phyloP scores from a whole-genome alignment of 2,888 invertebrate genomes.

The Melanargia galathea region DNA sequence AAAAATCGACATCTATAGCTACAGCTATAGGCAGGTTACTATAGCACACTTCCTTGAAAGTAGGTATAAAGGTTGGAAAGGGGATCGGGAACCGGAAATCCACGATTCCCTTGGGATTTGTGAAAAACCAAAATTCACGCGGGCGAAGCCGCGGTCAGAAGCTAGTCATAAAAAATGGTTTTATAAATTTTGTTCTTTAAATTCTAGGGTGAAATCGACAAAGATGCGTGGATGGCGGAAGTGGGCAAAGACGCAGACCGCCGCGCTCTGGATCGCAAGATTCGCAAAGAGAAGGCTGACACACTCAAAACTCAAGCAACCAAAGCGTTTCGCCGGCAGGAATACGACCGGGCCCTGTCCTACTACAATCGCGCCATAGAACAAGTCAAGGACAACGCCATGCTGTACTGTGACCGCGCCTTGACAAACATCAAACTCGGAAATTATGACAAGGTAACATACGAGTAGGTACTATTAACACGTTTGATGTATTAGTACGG shows the following conservation, averaged over 20 bases:
- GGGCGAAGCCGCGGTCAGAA: no score
- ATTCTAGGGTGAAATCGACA: slow-evolving; percentile 70
- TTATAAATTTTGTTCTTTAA: not conserved
- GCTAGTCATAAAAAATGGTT: no score
- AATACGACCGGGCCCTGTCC: slow-evolving; percentile 88
- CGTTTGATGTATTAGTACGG: not conserved
- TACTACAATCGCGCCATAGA: slow-evolving; percentile 89
- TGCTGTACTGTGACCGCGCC: slow-evolving; percentile 90
- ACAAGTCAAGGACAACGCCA: slow-evolving; percentile 87
- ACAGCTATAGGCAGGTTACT: no score
- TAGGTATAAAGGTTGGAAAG: no score
- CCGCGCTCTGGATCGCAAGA: slow-evolving; percentile 84
- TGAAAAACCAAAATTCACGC: no score
- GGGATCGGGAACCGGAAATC: no score
- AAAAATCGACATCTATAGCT: no score
- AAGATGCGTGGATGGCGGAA: slow-evolving; percentile 88
- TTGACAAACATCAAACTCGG: slow-evolving; percentile 85
- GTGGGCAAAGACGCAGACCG: slow-evolving; percentile 88
- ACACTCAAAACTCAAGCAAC: slow-evolving; percentile 87
- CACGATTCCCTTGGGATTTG: no score
- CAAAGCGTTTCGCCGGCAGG: slow-evolving; percentile 85
- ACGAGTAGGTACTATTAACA: not conserved
- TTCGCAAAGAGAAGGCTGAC: slow-evolving; percentile 87
- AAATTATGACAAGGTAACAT: slow-evolving; percentile 69
- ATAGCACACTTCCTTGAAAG: no score